Evolutionary conservation across 2,113 vertebrate species (phyloP).

Genomic region (Charadrius vociferus): DNA sequence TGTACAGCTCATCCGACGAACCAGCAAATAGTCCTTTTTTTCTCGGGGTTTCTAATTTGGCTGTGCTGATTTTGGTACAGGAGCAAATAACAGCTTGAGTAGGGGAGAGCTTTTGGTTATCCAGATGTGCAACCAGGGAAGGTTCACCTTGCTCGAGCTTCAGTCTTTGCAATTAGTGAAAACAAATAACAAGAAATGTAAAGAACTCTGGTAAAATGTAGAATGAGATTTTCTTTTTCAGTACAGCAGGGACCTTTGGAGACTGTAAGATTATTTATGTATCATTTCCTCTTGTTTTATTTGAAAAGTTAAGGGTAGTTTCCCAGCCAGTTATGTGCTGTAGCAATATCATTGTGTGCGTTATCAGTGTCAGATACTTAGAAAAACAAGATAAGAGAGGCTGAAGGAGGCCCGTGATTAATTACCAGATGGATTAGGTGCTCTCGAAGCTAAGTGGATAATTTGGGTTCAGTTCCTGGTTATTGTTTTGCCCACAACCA

Average conservation of each 20-base stretch:
- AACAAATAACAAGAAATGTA: not conserved
- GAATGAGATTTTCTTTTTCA: not conserved
- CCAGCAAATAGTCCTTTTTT: not conserved
- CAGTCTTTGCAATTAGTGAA: not conserved
- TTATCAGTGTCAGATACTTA: slow-evolving; percentile 1
- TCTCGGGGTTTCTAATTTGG: not conserved
- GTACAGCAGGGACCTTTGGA: not conserved
- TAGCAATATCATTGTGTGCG: accelerated
- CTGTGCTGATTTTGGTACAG: not conserved
- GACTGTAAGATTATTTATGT: not conserved
- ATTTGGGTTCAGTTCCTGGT: slow-evolving; percentile 37
- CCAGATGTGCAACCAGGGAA: not conserved
- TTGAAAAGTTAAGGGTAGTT: not conserved
- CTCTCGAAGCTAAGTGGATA: slow-evolving; percentile 33
- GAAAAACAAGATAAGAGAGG: slow-evolving; percentile 48
- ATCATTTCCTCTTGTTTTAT: not conserved
- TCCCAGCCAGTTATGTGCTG: not conserved
- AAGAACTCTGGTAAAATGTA: not conserved
- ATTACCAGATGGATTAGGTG: slow-evolving; percentile 31
- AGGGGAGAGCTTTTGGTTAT: not conserved
- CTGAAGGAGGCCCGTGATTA: slow-evolving; percentile 40
- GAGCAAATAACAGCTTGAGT: not conserved
- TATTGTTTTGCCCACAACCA: slow-evolving; percentile 5
- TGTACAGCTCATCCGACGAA: slow-evolving; percentile 23
- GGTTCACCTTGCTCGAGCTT: accelerated